phyloP scores from a whole-genome alignment of 2,888 invertebrate genomes.

The Polietes domitor region DNA sequence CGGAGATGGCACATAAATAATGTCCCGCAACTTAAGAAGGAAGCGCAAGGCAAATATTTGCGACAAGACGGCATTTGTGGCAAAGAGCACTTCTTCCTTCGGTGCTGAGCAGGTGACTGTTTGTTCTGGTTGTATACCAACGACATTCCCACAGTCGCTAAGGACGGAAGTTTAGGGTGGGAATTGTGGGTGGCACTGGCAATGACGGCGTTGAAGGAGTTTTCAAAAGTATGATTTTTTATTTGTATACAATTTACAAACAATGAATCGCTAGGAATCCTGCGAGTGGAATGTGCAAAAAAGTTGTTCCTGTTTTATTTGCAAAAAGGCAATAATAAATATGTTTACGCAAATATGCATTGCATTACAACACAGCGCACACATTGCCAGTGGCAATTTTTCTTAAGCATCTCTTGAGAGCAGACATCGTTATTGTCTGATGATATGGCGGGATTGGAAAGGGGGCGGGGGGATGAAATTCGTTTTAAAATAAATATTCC shows the following conservation, averaged over 20 bases:
- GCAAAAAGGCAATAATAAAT: constrained; percentile 26
- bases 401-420: constrained; percentile 20
- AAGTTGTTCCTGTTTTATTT: not conserved
- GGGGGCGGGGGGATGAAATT: not conserved
- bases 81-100: not conserved
- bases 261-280: not conserved
- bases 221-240: not conserved
- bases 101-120: not conserved
- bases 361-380: not conserved
- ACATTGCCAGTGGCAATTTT: constrained; percentile 23
- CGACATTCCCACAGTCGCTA: not conserved
- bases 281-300: not conserved
- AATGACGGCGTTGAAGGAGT: not conserved
- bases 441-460: not conserved
- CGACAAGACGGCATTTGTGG: not conserved
- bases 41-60: not conserved
- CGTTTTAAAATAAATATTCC: not conserved
- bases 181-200: not conserved
- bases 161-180: not conserved
- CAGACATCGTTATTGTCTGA: constrained; percentile 17
- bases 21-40: not conserved
- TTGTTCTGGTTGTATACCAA: too few species aligned
- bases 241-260: constrained; percentile 13
- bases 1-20: not conserved
- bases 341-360: constrained; percentile 18